Conservation (phyloP, 2,797 vertebrate species). For the Acanthurus lineatus region DNA sequence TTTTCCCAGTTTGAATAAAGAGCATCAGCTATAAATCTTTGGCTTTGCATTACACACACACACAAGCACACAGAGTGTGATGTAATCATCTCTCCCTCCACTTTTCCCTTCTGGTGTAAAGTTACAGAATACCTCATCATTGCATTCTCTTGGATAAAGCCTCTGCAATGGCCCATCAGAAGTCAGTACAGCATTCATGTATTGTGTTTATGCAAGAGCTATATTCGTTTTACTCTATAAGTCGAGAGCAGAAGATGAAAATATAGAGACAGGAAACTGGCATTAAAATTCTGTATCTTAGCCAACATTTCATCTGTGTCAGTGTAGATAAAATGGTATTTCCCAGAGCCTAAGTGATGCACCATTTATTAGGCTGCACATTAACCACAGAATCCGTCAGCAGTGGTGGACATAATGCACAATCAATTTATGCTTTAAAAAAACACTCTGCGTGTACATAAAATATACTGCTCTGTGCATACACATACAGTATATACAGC, state of each 20-base stretch:
- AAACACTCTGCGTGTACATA: not conserved
- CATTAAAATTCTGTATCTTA: not conserved
- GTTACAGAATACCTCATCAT: conserved; percentile 54
- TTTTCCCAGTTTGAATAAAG: conserved; percentile 7
- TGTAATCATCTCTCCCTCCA: conserved; percentile 42
- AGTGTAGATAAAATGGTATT: not conserved
- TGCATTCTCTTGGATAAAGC: conserved; percentile 19
- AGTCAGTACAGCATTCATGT: conserved; percentile 3
- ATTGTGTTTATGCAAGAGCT: conserved; percentile 3
- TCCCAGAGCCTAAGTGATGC: not conserved
- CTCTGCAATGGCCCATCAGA: not conserved
- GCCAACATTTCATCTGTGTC: not conserved
- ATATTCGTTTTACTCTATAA: not conserved
- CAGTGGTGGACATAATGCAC: not conserved
- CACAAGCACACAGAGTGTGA: conserved; percentile 12
- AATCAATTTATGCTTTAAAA: not conserved
- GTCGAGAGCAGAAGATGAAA: not conserved
- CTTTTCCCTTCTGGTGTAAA: conserved; percentile 54
- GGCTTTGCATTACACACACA: conserved; percentile 17
- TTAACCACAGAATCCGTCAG: not conserved
- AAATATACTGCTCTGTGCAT: not conserved
- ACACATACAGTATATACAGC: not conserved
- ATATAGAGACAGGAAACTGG: not conserved
- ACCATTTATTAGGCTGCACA: conserved; percentile 1
- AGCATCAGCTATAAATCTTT: not conserved